phyloP scores from a whole-genome alignment of 2,888 invertebrate species.

The Proisotoma minuta region DNA sequence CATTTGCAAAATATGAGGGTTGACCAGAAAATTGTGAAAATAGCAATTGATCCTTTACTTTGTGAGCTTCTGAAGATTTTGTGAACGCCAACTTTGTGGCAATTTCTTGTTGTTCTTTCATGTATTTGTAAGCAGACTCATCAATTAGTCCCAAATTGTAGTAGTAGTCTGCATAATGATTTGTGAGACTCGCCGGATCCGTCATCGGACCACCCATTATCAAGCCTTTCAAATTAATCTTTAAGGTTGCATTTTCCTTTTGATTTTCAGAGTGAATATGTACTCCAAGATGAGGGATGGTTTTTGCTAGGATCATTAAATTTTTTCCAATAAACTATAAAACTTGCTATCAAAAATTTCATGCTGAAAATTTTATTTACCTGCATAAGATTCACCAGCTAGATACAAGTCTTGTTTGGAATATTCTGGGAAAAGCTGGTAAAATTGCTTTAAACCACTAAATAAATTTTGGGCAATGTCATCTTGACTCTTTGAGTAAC shows the following conservation, averaged over 20 bases:
- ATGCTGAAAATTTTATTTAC: constrained; percentile 43
- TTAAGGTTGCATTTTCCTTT: constrained; percentile 22
- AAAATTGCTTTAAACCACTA: constrained; percentile 72
- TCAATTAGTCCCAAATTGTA: constrained; percentile 72
- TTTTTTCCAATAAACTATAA: neutral
- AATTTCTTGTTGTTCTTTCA: constrained; percentile 54
- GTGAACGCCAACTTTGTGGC: constrained; percentile 34
- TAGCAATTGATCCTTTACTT: constrained; percentile 10
- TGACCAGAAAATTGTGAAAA: constrained; percentile 42
- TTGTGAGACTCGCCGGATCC: constrained; percentile 73
- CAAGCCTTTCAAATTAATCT: constrained; percentile 48
- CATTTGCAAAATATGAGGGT: constrained; percentile 37
- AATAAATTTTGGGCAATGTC: constrained; percentile 77
- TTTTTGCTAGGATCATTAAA: too few relatives aligned
- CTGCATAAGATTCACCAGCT: constrained; percentile 85
- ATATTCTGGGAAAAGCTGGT: constrained; percentile 71
- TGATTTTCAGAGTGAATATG: constrained; percentile 48
- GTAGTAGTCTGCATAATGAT: constrained; percentile 71
- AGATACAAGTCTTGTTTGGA: constrained; percentile 73
- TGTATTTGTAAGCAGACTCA: constrained; percentile 59
- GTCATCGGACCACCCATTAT: constrained; percentile 69
- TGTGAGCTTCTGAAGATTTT: constrained; percentile 37
- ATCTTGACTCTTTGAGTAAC: constrained; percentile 73
- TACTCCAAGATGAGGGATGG: constrained; percentile 52
- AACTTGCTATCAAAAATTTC: neutral